Conservation (phyloP, 1,140 invertebrate genomes). For the Trachymyrmex cornetzi region DNA sequence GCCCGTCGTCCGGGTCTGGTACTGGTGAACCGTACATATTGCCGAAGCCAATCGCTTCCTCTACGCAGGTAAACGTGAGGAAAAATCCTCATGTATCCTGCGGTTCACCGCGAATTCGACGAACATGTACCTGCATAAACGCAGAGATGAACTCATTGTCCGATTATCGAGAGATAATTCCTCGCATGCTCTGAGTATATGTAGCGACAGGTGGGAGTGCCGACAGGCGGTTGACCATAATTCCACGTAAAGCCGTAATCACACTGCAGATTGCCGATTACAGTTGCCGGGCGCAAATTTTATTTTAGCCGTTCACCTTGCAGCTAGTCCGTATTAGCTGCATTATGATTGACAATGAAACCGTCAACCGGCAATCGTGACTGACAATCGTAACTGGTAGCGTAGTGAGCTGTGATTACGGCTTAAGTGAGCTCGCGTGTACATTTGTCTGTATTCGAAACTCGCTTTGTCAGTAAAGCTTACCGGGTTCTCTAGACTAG, state of each 20-base stretch:
- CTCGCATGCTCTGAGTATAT: not conserved
- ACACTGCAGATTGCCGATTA: too few relatives aligned
- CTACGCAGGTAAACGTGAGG: not conserved
- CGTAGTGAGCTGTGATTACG: too few relatives aligned
- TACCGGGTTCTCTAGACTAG: not conserved
- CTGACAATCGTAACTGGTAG: too few relatives aligned
- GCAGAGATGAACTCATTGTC: not conserved
- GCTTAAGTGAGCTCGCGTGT: not conserved
- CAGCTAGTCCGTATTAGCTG: too few relatives aligned
- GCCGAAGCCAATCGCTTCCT: constrained; percentile 28
- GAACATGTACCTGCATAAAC: not conserved
- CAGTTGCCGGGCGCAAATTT: too few relatives aligned
- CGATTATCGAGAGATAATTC: constrained; percentile 37
- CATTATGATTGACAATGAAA: too few relatives aligned
- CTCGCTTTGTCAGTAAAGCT: not conserved
- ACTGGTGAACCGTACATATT: constrained; percentile 29
- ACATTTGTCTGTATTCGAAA: not conserved
- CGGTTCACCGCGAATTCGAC: not conserved
- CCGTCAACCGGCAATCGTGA: too few relatives aligned
- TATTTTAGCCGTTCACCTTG: too few relatives aligned
- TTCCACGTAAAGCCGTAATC: not conserved
- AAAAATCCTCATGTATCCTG: constrained; percentile 25
- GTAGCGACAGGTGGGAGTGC: constrained; percentile 54
- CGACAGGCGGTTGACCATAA: constrained; percentile 22
- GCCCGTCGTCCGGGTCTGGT: constrained; percentile 47